Conservation (phyloP, 1,140 invertebrate species). For the Drosophila micromelanica region DNA sequence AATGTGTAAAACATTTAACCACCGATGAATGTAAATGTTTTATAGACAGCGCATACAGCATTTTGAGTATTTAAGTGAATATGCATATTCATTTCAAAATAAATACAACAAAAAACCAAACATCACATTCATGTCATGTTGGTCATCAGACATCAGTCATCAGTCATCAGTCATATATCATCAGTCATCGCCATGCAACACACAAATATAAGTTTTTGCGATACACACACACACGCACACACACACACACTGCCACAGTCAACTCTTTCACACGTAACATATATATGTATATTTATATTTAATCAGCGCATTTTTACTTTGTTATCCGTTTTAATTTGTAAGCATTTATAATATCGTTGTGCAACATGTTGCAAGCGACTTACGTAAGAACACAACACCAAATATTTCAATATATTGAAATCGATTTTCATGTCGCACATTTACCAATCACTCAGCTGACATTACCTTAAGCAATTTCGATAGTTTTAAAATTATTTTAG, state of each 20-base stretch:
- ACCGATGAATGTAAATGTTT: constrained; percentile 41
- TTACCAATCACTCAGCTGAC: constrained; percentile 25
- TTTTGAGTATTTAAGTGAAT: neutral
- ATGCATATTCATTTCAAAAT: constrained; percentile 28
- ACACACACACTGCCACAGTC: constrained; percentile 52
- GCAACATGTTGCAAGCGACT: constrained; percentile 9
- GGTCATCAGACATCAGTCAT: constrained; percentile 39
- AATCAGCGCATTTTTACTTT: constrained; percentile 3
- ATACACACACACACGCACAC: constrained; percentile 23
- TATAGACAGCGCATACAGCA: constrained; percentile 14
- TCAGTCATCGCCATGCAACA: constrained; percentile 21
- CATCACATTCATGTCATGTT: constrained; percentile 53
- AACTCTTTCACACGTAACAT: neutral
- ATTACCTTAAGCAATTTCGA: constrained; percentile 48
- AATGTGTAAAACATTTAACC: constrained; percentile 39
- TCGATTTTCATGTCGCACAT: constrained; percentile 20
- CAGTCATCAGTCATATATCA: constrained; percentile 50
- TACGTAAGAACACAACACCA: constrained; percentile 70
- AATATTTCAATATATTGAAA: constrained; percentile 36
- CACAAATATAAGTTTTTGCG: constrained; percentile 1
- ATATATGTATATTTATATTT: constrained; percentile 1
- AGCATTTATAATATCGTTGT: constrained; percentile 14
- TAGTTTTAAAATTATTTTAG: constrained; percentile 43
- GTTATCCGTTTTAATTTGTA: constrained; percentile 11
- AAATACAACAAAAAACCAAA: constrained; percentile 17